Percentiles rank a stretch among this genome's conserved stretches.
Conservation (phyloP, 1,140 invertebrate genomes). For the Pararge aegeria region DNA sequence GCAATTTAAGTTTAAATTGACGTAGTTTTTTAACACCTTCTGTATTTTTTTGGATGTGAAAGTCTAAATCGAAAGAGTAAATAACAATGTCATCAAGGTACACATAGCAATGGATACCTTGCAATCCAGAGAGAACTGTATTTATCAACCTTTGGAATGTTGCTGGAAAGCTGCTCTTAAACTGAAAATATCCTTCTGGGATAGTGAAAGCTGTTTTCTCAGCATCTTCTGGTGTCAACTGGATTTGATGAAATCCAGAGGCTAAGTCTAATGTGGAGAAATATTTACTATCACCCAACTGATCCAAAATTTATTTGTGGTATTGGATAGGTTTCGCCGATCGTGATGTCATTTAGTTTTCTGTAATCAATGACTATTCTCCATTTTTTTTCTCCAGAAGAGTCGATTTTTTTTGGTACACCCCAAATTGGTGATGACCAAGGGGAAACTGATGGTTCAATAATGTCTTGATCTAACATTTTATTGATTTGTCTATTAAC, state of each 20-base stretch:
- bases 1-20: conserved; percentile 20
- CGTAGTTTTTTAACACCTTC: conserved; percentile 10
- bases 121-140: conserved; percentile 46
- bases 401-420: too few relatives aligned
- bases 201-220: conserved; percentile 53
- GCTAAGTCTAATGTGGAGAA: conserved; percentile 76
- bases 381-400: too few relatives aligned
- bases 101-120: conserved; percentile 44
- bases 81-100: conserved; percentile 73
- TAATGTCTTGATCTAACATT: too few relatives aligned
- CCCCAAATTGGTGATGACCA: too few relatives aligned
- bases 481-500: too few relatives aligned
- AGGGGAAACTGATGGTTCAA: too few relatives aligned
- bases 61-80: conserved; percentile 14
- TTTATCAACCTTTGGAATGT: conserved; percentile 72
- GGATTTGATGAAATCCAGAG: conserved; percentile 25
- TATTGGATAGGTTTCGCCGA: too few relatives aligned
- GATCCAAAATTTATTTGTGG: too few relatives aligned
- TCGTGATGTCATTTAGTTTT: too few relatives aligned
- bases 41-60: conserved; percentile 10
- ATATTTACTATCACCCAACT: conserved; percentile 61
- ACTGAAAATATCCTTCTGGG: conserved; percentile 54
- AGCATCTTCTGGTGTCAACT: conserved; percentile 6
- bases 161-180: conserved; percentile 39
- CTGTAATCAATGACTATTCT: too few relatives aligned